Evolutionary conservation across 2,797 vertebrate species (phyloP).

Genomic region (Schizothorax lantsangensis): DNA sequence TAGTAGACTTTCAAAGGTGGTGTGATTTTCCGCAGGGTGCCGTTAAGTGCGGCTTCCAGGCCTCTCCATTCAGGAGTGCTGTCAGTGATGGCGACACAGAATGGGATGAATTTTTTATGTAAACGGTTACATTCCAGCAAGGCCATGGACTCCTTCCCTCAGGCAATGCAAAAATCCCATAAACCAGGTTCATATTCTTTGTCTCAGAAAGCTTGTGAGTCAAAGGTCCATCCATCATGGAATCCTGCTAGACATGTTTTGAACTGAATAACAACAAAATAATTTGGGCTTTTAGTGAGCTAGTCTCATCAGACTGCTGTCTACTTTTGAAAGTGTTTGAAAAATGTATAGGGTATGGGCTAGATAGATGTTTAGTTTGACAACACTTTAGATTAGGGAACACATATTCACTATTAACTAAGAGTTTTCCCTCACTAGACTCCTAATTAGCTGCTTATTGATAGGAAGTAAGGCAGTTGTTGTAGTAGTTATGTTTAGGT

Average conservation of each 20-base stretch:
- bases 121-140: constrained; percentile 72
- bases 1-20: constrained; percentile 64
- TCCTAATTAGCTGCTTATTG: no score
- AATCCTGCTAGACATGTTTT: constrained; percentile 15
- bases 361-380: neutral
- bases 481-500: no score
- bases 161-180: constrained; percentile 48
- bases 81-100: constrained; percentile 63
- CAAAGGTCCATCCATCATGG: neutral
- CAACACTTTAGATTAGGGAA: no score
- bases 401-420: no score
- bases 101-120: constrained; percentile 62
- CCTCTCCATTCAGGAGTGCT: constrained; percentile 60
- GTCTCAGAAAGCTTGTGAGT: constrained; percentile 50
- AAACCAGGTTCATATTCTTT: constrained; percentile 65
- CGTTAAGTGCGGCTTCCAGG: constrained; percentile 70
- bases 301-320: neutral
- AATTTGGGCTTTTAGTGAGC: neutral
- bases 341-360: neutral
- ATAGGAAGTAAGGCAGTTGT: no score
- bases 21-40: constrained; percentile 62
- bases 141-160: constrained; percentile 47
- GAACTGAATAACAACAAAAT: neutral
- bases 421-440: no score
- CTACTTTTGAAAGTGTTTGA: neutral